These are phyloP conservation scores for Aptenodytes patagonicus DNA, from an alignment of 2,113 vertebrate genomes.

Conservation along the genomic window DNA sequence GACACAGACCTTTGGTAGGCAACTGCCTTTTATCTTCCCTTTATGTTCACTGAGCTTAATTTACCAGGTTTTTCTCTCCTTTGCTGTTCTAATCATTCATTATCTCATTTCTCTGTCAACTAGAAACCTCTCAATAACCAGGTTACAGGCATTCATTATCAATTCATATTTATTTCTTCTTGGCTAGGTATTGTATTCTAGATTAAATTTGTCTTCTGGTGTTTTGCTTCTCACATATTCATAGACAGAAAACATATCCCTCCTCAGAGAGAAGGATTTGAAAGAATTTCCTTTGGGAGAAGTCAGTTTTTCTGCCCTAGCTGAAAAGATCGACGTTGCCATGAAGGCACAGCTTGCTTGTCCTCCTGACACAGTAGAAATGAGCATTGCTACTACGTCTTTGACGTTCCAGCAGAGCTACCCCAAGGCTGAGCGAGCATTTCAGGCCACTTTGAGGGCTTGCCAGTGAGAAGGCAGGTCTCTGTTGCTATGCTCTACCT, in stretches of 20 bases:
- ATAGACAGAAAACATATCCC: not conserved
- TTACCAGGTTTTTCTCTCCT: not conserved
- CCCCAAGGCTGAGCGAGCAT: not conserved
- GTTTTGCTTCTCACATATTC: not conserved
- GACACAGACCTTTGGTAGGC: not conserved
- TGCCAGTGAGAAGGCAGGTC: not conserved
- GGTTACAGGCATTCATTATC: not conserved
- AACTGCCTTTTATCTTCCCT: not conserved
- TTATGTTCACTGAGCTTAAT: not conserved
- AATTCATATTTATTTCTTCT: not conserved
- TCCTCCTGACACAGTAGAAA: not conserved
- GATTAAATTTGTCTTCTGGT: not conserved
- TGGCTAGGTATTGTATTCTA: not conserved
- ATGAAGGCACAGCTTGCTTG: not conserved
- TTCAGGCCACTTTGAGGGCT: not conserved
- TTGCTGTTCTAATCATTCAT: not conserved
- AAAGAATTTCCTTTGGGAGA: not conserved
- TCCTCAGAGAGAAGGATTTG: not conserved
- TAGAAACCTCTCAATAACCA: not conserved
- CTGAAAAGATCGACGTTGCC: not conserved
- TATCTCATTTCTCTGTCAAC: not conserved
- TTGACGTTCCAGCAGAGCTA: not conserved
- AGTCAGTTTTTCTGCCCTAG: not conserved
- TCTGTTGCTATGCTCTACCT: not conserved
- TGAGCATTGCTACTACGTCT: accelerated